phyloP scores from a whole-genome alignment of 2,113 vertebrate species.

The Xiphorhynchus elegans region DNA sequence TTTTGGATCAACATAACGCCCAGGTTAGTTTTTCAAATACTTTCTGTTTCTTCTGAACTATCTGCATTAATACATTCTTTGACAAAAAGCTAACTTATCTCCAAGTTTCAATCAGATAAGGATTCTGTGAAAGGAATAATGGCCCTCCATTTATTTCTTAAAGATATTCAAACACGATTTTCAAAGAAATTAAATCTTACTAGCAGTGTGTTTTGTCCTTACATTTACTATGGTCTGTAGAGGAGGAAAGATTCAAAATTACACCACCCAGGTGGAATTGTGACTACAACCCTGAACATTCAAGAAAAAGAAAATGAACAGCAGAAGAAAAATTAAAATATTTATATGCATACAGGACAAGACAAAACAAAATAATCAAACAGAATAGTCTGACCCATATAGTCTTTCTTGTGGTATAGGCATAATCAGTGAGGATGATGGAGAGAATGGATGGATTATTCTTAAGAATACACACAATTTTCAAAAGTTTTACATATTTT shows the following conservation, averaged over 20 bases:
- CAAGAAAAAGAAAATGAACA: neutral
- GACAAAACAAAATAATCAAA: conserved; percentile 17
- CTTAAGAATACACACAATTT: neutral
- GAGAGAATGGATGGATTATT: neutral
- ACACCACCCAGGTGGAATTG: conserved; percentile 25
- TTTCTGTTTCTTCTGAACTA: conserved; percentile 43
- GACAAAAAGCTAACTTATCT: conserved; percentile 67
- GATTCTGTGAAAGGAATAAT: conserved; percentile 66
- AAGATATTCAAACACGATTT: conserved; percentile 50
- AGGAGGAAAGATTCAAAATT: conserved; percentile 40
- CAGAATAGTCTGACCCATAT: neutral
- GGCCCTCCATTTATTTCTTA: conserved; percentile 36
- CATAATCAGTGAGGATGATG: neutral
- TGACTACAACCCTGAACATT: neutral
- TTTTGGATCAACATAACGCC: conserved; percentile 26
- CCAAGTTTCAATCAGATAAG: conserved; percentile 69
- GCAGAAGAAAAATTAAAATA: neutral
- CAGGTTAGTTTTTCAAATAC: conserved; percentile 68
- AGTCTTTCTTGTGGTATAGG: neutral
- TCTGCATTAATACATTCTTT: conserved; percentile 59
- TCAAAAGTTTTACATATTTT: neutral
- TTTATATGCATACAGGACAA: neutral
- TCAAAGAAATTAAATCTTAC: conserved; percentile 50
- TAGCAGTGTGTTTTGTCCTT: conserved; percentile 14
- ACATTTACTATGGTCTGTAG: conserved; percentile 25